Evolutionary conservation across 2,797 vertebrate genomes (phyloP).

Genomic region (Notolepis coatsorum): DNA sequence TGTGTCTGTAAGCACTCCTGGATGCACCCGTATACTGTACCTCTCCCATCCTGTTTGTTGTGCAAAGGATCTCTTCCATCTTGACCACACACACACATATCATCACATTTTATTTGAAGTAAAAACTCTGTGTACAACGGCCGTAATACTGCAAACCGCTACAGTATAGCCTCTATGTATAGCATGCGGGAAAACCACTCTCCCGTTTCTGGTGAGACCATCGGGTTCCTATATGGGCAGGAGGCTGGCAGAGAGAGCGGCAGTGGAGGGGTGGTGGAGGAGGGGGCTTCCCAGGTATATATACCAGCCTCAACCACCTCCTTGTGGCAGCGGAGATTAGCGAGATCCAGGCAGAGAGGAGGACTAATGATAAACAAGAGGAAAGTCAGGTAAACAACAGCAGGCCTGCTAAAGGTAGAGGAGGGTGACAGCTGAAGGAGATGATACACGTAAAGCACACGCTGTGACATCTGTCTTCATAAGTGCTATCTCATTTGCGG

Average conservation of each 20-base stretch:
- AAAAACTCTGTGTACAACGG: constrained; percentile 10
- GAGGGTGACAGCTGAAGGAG: constrained; percentile 69
- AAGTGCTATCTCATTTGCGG: constrained; percentile 86
- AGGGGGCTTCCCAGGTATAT: constrained; percentile 25
- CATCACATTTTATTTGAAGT: constrained; percentile 36
- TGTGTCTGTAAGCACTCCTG: neutral
- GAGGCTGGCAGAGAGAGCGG: constrained; percentile 4
- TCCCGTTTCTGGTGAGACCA: constrained; percentile 37
- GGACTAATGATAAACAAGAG: constrained; percentile 82
- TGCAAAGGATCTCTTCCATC: constrained; percentile 16
- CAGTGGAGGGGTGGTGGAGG: neutral
- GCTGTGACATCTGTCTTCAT: constrained; percentile 88
- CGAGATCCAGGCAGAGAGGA: constrained; percentile 17
- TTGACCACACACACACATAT: constrained; percentile 17
- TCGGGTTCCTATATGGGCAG: constrained; percentile 17
- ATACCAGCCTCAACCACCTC: constrained; percentile 39
- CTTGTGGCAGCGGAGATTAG: constrained; percentile 49
- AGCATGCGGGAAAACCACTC: constrained; percentile 19
- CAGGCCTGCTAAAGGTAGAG: constrained; percentile 82
- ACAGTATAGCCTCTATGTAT: constrained; percentile 9
- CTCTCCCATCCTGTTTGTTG: constrained; percentile 31
- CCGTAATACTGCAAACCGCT: neutral
- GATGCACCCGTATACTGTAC: neutral
- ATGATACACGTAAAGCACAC: constrained; percentile 83
- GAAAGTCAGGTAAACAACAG: constrained; percentile 83